Base-by-base conservation (phyloP, 2,797 vertebrate species). In the Typhlichthys eigenmanni region DNA sequence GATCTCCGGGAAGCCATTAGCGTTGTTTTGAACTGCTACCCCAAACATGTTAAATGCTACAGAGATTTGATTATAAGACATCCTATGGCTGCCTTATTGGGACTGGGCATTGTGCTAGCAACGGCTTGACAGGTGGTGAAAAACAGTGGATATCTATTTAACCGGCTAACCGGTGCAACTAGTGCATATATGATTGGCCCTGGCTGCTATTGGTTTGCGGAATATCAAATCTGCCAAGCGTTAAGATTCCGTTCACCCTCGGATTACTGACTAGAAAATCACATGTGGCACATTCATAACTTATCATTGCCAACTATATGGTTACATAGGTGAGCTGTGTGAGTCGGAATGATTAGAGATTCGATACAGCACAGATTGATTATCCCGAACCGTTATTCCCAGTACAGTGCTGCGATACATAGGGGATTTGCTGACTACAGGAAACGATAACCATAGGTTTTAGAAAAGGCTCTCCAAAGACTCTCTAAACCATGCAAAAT, bases 31-130 rank as follows among this genome's bases (percentile, higher is more conserved):
- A 87, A 80, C 75, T 69, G 65, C 57, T 13, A 66, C 68, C 79
- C 79, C 79, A 81, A 86, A 87, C 82, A 85, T 80, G 85, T 86
- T 84, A 84, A 76, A 78, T 69, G 81, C 78, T 81, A 79, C 61
- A 72, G 68, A 62, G 76, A 78, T 80, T 82, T 78, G 74, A 72
- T 53, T 46, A 64, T 62, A 74, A 62, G 75, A 77, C 63, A 60
- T 72, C 62, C 59, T 71, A 59, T 77, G 55, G 62, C 73, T 66
- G 58, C 24, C 24, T 24, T 24, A 72, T 78, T 38, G 64, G 55
- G 45, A 60, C 58, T 71, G 70, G 78, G 24, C 76, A 76, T 83
- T 74, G 58, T 60, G 62, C 76, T n/a, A 24, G 80, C 47, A 63
- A 34, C 43, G 49, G 52, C 62, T 53, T 78, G 75, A 73, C 67